phyloP scores from a whole-genome alignment of 2,797 vertebrate species.

The Danio albolineatus region DNA sequence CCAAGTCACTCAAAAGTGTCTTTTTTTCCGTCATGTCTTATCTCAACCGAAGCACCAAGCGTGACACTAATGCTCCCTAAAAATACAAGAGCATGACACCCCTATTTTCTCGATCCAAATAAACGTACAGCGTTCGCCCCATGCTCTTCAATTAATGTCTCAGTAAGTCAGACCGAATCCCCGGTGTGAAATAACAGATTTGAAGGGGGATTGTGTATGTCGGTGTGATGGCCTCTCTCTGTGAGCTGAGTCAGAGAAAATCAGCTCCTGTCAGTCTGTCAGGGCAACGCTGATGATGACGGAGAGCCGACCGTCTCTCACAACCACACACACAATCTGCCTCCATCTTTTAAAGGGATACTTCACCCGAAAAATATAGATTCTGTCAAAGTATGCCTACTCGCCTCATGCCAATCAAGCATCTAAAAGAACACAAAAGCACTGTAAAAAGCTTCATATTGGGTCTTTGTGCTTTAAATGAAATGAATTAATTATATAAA shows the following conservation, averaged over 20 bases:
- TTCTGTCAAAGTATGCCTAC: background rate
- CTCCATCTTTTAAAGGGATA: constrained; percentile 49
- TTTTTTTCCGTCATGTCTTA: background rate
- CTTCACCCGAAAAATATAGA: background rate
- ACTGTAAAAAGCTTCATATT: background rate
- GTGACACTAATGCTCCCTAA: background rate
- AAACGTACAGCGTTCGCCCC: constrained; percentile 3
- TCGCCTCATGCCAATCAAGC: background rate
- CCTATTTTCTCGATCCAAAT: constrained; percentile 9
- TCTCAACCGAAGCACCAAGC: background rate
- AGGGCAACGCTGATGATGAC: constrained; percentile 70
- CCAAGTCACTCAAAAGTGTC: background rate
- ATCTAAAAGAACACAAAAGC: background rate
- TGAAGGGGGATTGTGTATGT: constrained; percentile 47
- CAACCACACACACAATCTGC: constrained; percentile 59
- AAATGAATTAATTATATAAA: too few species aligned
- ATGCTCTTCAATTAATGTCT: constrained; percentile 15
- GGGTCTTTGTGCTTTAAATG: too few species aligned
- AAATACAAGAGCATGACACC: background rate
- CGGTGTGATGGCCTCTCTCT: constrained; percentile 40
- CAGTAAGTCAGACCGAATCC: constrained; percentile 24
- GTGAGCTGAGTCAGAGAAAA: constrained; percentile 70
- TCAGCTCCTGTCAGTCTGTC: constrained; percentile 70
- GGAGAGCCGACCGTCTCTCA: constrained; percentile 65
- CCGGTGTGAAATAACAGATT: constrained; percentile 63